A percentile compares a stretch with the other conserved stretches of the same genome.
These are phyloP conservation scores for Drosophila testacea DNA, from an alignment of 2,888 invertebrate species.

Conservation along the genomic window DNA sequence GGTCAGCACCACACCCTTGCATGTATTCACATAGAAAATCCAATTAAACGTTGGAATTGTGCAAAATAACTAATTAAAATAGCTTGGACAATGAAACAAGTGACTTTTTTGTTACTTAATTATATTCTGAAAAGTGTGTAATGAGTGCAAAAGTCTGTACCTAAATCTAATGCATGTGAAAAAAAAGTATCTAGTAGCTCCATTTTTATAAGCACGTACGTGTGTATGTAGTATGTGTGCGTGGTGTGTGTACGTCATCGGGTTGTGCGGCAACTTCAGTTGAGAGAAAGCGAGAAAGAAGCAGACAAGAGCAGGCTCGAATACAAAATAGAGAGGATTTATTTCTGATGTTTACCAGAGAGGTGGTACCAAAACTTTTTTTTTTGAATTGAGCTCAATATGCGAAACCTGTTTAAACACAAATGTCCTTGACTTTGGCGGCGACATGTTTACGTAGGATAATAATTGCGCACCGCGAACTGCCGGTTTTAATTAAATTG, in stretches of 20 bases:
- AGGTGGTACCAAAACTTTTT: background rate
- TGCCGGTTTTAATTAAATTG: conserved; percentile 31
- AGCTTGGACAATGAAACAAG: conserved; percentile 1
- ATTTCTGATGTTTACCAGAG: conserved; percentile 41
- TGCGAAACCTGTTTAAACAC: conserved; percentile 40
- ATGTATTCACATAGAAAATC: conserved; percentile 52
- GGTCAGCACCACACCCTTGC: conserved; percentile 83
- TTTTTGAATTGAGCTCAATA: conserved; percentile 23
- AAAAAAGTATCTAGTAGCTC: conserved; percentile 65
- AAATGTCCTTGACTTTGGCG: conserved; percentile 72
- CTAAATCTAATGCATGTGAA: conserved; percentile 44
- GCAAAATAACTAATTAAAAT: conserved; percentile 24
- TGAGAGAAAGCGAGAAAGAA: conserved; percentile 61
- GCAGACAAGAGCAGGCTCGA: conserved; percentile 16
- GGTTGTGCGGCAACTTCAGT: conserved; percentile 73
- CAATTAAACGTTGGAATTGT: conserved; percentile 53
- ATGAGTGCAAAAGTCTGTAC: conserved; percentile 50
- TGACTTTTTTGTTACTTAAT: conserved; percentile 12
- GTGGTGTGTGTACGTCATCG: conserved; percentile 74
- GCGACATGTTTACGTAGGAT: conserved; percentile 17
- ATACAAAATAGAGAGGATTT: conserved; percentile 29
- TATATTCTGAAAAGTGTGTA: conserved; percentile 11
- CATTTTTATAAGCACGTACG: conserved; percentile 41
- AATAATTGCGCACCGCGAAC: conserved; percentile 17
- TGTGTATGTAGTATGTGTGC: conserved; percentile 38